Percentiles rank a stretch among this genome's conserved stretches.
Evolutionary conservation across 2,888 invertebrate genomes (phyloP).

Genomic region (Pinctada fucata): DNA sequence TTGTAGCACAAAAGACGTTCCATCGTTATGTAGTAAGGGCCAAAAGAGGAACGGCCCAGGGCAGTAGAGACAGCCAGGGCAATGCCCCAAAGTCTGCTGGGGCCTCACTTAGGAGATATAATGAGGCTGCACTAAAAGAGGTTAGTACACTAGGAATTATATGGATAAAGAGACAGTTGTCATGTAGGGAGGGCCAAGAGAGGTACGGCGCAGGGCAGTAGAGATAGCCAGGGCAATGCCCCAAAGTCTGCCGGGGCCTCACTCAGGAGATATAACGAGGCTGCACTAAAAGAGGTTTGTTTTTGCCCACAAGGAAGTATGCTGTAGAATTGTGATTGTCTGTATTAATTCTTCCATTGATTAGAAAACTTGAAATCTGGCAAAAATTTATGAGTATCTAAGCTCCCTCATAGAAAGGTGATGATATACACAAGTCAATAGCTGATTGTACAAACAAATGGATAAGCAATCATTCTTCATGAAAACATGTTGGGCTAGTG

Average conservation of each 20-base stretch:
- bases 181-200: conserved; percentile 91
- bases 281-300: conserved; percentile 83
- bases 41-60: conserved; percentile 89
- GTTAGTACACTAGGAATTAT: conserved; percentile 76
- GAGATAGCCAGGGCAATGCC: conserved; percentile 82
- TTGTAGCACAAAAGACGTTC: conserved; percentile 86
- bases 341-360: no score
- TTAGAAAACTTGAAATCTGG: no score
- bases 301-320: no score
- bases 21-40: conserved; percentile 90
- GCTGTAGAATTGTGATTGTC: no score
- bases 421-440: no score
- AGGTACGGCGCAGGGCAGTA: conserved; percentile 85
- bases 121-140: conserved; percentile 86
- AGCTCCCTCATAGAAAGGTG: no score
- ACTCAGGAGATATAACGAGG: conserved; percentile 88
- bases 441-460: no score
- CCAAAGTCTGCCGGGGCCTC: conserved; percentile 89
- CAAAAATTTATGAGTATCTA: no score
- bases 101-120: conserved; percentile 87
- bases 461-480: no score
- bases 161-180: conserved; percentile 73
- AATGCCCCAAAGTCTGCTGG: conserved; percentile 87
- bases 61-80: conserved; percentile 82
- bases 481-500: no score